Base-by-base conservation (phyloP, 1,140 invertebrate genomes). In the Thaumatotibia leucotreta region DNA sequence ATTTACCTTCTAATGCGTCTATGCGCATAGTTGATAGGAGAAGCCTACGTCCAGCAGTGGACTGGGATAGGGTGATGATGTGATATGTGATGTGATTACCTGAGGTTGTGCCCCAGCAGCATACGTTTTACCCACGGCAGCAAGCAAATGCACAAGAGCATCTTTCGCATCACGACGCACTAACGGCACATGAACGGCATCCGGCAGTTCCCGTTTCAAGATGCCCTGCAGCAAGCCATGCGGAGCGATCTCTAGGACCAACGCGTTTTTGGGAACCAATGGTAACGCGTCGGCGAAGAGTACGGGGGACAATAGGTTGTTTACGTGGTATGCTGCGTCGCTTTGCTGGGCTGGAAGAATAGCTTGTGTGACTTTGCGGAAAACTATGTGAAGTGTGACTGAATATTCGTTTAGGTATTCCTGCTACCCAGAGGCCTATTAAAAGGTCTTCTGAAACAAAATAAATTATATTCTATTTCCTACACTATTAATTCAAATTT, bases 301-400 rank as follows among this genome's bases (percentile, higher is more conserved):
- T 9, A 97, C 96, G 2, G 96, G 96, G 29, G 96, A 97, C 9
- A 98, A 92, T 35, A 99, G 92, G 89, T 99, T 99, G 92, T 99
- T 99, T 0, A 98, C 97, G 84, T 98, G 97, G 89, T 99, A 99
- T 22, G 95, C 96, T 5, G 97, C 95, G 49, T 97, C 98, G 35
- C 97, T 98, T 63, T 94, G 92, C 78, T 95, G 93, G 0, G 97
- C 97, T 73, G 97, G 23, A 20, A 11, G n/a, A n/a, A n/a, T n/a
- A n/a, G n/a, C n/a, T n/a, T n/a, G n/a, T n/a, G n/a, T n/a, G n/a
- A n/a, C n/a, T n/a, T n/a, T n/a, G n/a, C n/a, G n/a, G n/a, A n/a
- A n/a, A n/a, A n/a, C n/a, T n/a, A n/a, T n/a, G n/a, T n/a, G n/a
- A n/a, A n/a, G n/a, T n/a, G n/a, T n/a, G n/a, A n/a, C n/a, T n/a